Base-by-base conservation (phyloP, 2,888 invertebrate species). In the Eucera pruinosa region DNA sequence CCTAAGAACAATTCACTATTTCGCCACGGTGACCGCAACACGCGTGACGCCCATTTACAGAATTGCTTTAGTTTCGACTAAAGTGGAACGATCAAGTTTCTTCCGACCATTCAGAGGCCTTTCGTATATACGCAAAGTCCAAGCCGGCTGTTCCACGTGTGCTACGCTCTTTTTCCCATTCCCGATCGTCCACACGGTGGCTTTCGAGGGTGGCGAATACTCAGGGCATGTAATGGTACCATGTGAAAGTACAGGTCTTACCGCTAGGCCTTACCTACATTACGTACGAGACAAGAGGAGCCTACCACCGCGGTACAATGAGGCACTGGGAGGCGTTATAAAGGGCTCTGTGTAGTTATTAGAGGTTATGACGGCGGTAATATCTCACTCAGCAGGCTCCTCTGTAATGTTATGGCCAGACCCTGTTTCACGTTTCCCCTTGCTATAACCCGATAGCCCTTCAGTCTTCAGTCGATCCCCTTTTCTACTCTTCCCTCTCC, bases 321-420 rank as follows among this genome's bases (percentile, higher is more conserved):
- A 88, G 84, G 85, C 85, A 89, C 88, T 86, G 81, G 83, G 86
- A 89, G 90, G 89, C 89, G 89, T 90, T 89, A 89, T 91, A 88
- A 90, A 91, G 90, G 91, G 89, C 89, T 89, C 89, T 87, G 86
- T 89, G 88, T 90, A 89, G 90, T 91, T 90, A 90, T 91, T 91
- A 91, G 90, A 90, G 90, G 88, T 90, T 90, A 90, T 88, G 90
- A 90, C 88, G 90, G 88, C 87, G 87, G 89, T 91, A 90, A 91
- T 91, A 91, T 91, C 90, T 91, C 90, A 90, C 90, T 91, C 90
- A 91, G 89, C 90, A 87, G 90, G 89, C 88, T 89, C 84, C 89
- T 84, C 88, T 85, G 88, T 90, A 91, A 90, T 91, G 89, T 89
- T 90, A 89, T 82, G 88, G 88, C 89, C 85, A 86, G 84, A 55